These are phyloP conservation scores for Gymnothorax reevesii DNA, from an alignment of 2,797 vertebrate genomes.

Conservation along the genomic window DNA sequence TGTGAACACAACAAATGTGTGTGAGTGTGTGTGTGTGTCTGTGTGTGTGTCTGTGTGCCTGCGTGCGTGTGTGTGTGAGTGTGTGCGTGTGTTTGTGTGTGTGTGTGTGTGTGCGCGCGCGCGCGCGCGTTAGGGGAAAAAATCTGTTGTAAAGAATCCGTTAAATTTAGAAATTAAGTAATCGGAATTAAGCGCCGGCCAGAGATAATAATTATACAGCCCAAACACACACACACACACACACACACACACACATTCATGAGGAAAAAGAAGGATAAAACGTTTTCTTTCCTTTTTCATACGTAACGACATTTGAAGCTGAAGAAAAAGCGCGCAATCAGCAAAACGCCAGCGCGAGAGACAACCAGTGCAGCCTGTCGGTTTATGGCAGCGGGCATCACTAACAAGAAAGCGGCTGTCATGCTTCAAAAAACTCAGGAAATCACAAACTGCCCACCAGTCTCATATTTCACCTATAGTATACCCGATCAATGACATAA, in stretches of 20 bases:
- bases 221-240: too few species aligned
- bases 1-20: background rate
- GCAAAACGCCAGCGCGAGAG: slow-evolving; percentile 9
- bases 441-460: slow-evolving; percentile 13
- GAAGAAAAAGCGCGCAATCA: slow-evolving; percentile 9
- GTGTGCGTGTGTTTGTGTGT: too few species aligned
- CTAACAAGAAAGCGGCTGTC: slow-evolving; percentile 5
- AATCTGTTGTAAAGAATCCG: too few species aligned
- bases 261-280: background rate
- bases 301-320: background rate
- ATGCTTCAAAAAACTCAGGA: slow-evolving; percentile 13
- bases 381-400: slow-evolving; percentile 16
- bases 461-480: background rate
- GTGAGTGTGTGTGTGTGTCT: background rate
- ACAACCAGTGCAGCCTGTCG: background rate
- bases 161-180: too few species aligned
- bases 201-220: too few species aligned
- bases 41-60: too few species aligned
- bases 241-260: background rate
- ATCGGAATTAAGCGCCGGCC: too few species aligned
- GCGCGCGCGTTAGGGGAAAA: too few species aligned
- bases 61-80: too few species aligned
- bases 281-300: background rate
- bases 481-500: background rate
- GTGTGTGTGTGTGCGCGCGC: too few species aligned